A percentile compares a stretch with the other conserved stretches of the same genome.
phyloP scores from a whole-genome alignment of 2,888 invertebrate species.

The Trichopria drosophilae region DNA sequence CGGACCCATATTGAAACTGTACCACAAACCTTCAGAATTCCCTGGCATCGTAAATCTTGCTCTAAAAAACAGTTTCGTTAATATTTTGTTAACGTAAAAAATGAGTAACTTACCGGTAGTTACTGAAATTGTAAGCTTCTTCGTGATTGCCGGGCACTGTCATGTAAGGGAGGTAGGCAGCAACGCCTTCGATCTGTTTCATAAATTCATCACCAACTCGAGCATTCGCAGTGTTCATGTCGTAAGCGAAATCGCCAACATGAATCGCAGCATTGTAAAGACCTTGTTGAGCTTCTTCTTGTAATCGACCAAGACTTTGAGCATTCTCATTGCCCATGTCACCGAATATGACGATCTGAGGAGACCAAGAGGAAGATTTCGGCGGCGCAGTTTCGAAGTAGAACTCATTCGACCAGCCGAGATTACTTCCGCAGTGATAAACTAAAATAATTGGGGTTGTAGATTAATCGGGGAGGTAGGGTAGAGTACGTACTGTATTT shows the following conservation, averaged over 20 bases:
- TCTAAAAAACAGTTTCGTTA: slow-evolving; percentile 47
- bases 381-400: slow-evolving; percentile 74
- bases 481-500: slow-evolving; percentile 63
- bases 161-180: slow-evolving; percentile 90
- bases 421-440: slow-evolving; percentile 78
- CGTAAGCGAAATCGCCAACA: slow-evolving; percentile 94
- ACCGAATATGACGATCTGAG: slow-evolving; percentile 84
- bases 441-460: slow-evolving; percentile 59
- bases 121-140: slow-evolving; percentile 87
- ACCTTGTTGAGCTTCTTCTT: slow-evolving; percentile 78
- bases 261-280: slow-evolving; percentile 86
- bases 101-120: slow-evolving; percentile 66
- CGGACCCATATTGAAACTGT: slow-evolving; percentile 87
- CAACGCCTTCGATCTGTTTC: slow-evolving; percentile 86
- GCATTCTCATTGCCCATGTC: slow-evolving; percentile 95
- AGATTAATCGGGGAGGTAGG: background rate
- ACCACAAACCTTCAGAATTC: slow-evolving; percentile 70
- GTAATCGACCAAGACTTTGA: slow-evolving; percentile 79
- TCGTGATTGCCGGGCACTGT: slow-evolving; percentile 93
- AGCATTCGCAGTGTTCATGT: slow-evolving; percentile 83
- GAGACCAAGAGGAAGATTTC: slow-evolving; percentile 72
- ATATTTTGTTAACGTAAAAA: slow-evolving; percentile 3
- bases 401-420: slow-evolving; percentile 82
- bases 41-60: slow-evolving; percentile 92
- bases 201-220: slow-evolving; percentile 89